phyloP scores from a whole-genome alignment of 2,797 vertebrate species.

The Sebastolobus alascanus region DNA sequence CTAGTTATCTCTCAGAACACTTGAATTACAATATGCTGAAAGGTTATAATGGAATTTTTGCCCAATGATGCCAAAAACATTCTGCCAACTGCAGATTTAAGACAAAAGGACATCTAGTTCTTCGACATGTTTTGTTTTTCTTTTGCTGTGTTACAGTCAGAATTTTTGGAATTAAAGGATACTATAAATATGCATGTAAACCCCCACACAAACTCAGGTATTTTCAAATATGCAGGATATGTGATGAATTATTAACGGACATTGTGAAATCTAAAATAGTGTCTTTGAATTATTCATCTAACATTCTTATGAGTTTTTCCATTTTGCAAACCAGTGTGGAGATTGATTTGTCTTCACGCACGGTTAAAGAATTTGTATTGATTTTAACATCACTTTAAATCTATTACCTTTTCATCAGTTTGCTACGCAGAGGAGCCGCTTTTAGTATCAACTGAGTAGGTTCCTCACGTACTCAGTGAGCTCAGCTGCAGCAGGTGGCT shows the following conservation, averaged over 20 bases:
- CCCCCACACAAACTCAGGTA: conserved; percentile 62
- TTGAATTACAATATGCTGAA: no score
- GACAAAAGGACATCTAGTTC: background rate
- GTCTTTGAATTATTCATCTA: conserved; percentile 79
- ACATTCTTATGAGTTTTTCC: conserved; percentile 61
- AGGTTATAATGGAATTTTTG: no score
- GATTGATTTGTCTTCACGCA: conserved; percentile 54
- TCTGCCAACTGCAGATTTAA: background rate
- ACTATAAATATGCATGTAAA: conserved; percentile 53
- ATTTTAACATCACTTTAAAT: conserved; percentile 19
- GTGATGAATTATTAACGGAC: conserved; percentile 79
- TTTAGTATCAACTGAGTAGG: background rate
- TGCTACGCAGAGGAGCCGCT: background rate
- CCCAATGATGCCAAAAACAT: no score
- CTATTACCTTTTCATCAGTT: conserved; percentile 9
- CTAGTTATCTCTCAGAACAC: no score
- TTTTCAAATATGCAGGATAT: conserved; percentile 71
- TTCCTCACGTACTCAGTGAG: conserved; percentile 14
- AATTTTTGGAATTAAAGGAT: conserved; percentile 34
- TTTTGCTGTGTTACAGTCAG: conserved; percentile 13
- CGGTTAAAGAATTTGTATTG: conserved; percentile 9
- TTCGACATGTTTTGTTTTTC: background rate
- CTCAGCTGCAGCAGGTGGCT: conserved; percentile 62
- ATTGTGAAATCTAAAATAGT: conserved; percentile 80
- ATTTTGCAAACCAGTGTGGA: conserved; percentile 48